Conservation (phyloP, 2,888 invertebrate genomes). For the Drosophila bunnanda region DNA sequence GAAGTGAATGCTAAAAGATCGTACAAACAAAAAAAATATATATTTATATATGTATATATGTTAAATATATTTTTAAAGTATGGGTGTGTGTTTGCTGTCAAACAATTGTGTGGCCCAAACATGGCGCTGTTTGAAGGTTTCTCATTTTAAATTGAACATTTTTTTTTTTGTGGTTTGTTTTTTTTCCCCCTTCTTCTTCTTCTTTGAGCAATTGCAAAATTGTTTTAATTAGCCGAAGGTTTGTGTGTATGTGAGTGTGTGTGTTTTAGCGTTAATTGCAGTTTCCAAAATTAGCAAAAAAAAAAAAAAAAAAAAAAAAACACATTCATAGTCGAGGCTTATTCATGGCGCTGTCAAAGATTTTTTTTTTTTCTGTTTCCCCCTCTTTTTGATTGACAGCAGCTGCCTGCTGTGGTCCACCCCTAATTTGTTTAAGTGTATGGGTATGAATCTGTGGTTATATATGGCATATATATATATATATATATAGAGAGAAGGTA, state of each 20-base stretch:
- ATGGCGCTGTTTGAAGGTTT: conserved; percentile 64
- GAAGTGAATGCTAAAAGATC: conserved; percentile 71
- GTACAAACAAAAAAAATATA: conserved; percentile 9
- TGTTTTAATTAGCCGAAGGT: conserved; percentile 62
- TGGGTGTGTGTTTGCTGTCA: conserved; percentile 38
- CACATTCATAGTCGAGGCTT: conserved; percentile 8
- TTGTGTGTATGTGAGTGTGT: conserved; percentile 21
- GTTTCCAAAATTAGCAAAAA: conserved; percentile 59
- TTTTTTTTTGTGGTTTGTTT: conserved; percentile 14
- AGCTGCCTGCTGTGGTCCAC: conserved; percentile 13
- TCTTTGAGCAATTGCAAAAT: conserved; percentile 62
- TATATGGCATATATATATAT: not conserved
- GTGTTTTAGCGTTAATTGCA: conserved; percentile 59
- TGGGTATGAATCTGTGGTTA: not conserved
- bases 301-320: no score
- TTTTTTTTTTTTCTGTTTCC: conserved; percentile 3
- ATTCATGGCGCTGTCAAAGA: conserved; percentile 39
- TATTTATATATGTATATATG: not conserved
- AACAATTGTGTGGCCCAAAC: conserved; percentile 42
- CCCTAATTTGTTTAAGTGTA: conserved; percentile 7
- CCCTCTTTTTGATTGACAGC: conserved; percentile 49
- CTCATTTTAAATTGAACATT: conserved; percentile 59
- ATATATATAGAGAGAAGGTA: not conserved
- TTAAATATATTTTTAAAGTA: not conserved
- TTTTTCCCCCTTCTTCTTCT: not conserved